These are phyloP conservation scores for Poeciliopsis retropinna DNA, from an alignment of 2,113 vertebrate species.

Conservation along the genomic window DNA sequence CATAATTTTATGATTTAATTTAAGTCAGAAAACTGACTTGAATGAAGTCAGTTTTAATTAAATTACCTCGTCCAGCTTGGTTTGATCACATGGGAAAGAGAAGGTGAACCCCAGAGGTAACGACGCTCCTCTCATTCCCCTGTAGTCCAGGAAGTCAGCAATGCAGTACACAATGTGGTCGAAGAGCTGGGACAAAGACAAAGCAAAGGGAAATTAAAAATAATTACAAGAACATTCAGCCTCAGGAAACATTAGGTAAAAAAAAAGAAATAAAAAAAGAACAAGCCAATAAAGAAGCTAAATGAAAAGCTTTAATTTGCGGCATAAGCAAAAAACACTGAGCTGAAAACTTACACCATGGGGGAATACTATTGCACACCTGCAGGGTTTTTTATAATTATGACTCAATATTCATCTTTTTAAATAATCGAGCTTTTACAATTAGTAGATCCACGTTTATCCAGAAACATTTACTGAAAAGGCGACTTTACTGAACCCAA, in stretches of 20 bases:
- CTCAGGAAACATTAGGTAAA: background rate
- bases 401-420: too few relatives aligned
- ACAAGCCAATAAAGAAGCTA: too few relatives aligned
- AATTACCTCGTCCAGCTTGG: constrained; percentile 88
- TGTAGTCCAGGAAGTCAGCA: constrained; percentile 93
- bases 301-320: background rate
- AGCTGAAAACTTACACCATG: background rate
- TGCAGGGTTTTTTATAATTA: too few relatives aligned
- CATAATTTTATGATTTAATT: too few relatives aligned
- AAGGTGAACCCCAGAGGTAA: constrained; percentile 96
- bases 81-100: constrained; percentile 96
- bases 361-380: too few relatives aligned
- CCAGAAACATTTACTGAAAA: too few relatives aligned
- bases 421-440: too few relatives aligned
- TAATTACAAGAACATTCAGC: background rate
- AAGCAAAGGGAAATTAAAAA: background rate
- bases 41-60: too few relatives aligned
- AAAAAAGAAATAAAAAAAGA: background rate
- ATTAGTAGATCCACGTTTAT: too few relatives aligned
- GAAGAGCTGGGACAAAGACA: constrained; percentile 84
- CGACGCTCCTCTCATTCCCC: constrained; percentile 91
- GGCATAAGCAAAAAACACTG: background rate
- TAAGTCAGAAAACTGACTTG: too few relatives aligned
- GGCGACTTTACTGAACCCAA: too few relatives aligned
- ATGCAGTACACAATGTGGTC: constrained; percentile 94